These are phyloP conservation scores for Cryptosula pallasiana DNA, from an alignment of 2,888 invertebrate genomes.

Conservation along the genomic window DNA sequence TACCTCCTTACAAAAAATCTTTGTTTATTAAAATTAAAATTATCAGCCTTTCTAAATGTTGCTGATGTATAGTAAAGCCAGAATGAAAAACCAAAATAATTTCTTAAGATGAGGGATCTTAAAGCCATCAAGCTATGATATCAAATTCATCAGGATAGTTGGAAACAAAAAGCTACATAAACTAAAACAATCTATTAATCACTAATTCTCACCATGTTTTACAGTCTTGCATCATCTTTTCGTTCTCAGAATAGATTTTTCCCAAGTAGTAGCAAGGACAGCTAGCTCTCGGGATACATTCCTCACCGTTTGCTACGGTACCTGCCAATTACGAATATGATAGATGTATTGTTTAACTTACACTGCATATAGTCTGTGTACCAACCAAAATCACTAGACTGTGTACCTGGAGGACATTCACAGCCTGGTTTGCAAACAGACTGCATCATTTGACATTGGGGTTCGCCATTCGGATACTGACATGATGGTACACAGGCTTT, in stretches of 20 bases:
- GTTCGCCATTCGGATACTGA: constrained; percentile 35
- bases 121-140: no score
- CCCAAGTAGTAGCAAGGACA: constrained; percentile 90
- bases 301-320: constrained; percentile 34
- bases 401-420: constrained; percentile 45
- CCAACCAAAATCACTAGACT: background rate
- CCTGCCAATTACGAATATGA: constrained; percentile 14
- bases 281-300: constrained; percentile 65
- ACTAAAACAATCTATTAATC: no score
- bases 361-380: background rate
- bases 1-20: no score
- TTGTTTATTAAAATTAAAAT: no score
- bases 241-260: constrained; percentile 70
- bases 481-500: constrained; percentile 64
- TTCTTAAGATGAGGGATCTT: no score
- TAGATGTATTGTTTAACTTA: no score
- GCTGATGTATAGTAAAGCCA: no score
- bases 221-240: constrained; percentile 73
- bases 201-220: constrained; percentile 65
- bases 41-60: no score
- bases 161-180: no score
- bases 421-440: constrained; percentile 69
- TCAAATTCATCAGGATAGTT: no score
- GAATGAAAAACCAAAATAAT: no score
- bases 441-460: constrained; percentile 26